Base-by-base conservation (phyloP, 2,113 vertebrate genomes). In the Isurus oxyrinchus region DNA sequence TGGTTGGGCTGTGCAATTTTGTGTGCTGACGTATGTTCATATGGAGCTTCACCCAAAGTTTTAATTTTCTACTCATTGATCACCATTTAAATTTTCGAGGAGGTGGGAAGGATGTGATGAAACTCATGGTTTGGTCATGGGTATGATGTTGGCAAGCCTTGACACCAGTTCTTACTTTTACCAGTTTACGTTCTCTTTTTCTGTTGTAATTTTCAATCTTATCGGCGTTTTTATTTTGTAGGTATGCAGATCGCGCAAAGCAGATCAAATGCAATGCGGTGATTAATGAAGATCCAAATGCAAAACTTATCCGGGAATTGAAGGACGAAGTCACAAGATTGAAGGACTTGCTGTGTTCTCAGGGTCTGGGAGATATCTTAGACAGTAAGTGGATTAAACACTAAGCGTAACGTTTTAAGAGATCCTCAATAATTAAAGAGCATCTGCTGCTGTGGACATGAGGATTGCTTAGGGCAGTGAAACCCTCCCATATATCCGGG, bases 261-360 rank as follows among this genome's bases (percentile, higher is more conserved):
- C 99, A 99, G 97, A 99, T 99, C 96, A 99, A 99, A 96, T 99
- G 99, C 97, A 99, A 99, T 96, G 99, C 99, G 55, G 98, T 99
- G 96, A 99, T 99, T 97, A 99, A 99, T 63, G 99, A 99, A 55
- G 99, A 99, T 97, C 99, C 99, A 97, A 99, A 99, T 40, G 99
- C 99, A 97, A 99, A 99, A 97, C 97, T 99, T 97, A 99, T 99
- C 97, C 98, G 99, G 44, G 99, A 99, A 63, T 97, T 99, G 96
- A 99, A 99, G 97, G 99, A 99, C 96, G 99, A 99, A 97, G 99
- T 99, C 81, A 97, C 98, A 0, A 98, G 99, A 35, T 98, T 99
- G 66, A 99, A 99, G 98, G 99, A 99, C 0, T 98, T 99, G 59
- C 98, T 99, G 96, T 98, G 98, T 10, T 99, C 99, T 44, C 99